Evolutionary conservation across 2,113 vertebrate genomes (phyloP).

Genomic region (Onychostruthus taczanowskii): DNA sequence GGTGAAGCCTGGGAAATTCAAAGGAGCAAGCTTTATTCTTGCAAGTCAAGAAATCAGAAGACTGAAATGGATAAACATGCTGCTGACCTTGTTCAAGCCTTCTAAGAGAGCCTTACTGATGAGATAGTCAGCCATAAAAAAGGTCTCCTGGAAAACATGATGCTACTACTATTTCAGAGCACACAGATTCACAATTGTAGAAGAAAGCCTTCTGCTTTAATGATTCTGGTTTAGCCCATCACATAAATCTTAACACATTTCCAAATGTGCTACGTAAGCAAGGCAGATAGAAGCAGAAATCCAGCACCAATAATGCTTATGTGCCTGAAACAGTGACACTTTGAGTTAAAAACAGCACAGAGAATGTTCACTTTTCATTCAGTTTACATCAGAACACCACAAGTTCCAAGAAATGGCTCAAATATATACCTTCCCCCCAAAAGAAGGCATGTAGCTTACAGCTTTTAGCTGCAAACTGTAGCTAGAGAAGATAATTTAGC

Average conservation of each 20-base stretch:
- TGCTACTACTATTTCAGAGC: constrained; percentile 63
- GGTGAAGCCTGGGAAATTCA: not conserved
- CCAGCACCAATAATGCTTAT: not conserved
- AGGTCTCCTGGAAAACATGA: constrained; percentile 64
- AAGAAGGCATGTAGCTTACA: not conserved
- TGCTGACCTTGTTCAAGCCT: constrained; percentile 58
- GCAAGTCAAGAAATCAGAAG: constrained; percentile 44
- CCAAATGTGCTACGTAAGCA: not conserved
- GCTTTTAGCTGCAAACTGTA: not conserved
- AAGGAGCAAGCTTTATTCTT: not conserved
- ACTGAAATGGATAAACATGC: constrained; percentile 37
- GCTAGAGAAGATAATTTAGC: not conserved
- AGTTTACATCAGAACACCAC: not conserved
- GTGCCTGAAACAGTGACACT: not conserved
- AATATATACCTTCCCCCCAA: not conserved
- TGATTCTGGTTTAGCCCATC: constrained; percentile 11
- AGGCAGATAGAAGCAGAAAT: constrained; percentile 6
- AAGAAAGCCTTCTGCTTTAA: constrained; percentile 25
- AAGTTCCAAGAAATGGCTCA: not conserved
- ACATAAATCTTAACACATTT: not conserved
- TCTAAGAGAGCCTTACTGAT: constrained; percentile 59
- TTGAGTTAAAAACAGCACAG: not conserved
- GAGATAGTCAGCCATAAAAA: constrained; percentile 64
- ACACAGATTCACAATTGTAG: constrained; percentile 35
- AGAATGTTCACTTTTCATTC: not conserved